Base-by-base conservation (phyloP, 2,888 invertebrate species). In the Liopterus haemorrhoidalis region DNA sequence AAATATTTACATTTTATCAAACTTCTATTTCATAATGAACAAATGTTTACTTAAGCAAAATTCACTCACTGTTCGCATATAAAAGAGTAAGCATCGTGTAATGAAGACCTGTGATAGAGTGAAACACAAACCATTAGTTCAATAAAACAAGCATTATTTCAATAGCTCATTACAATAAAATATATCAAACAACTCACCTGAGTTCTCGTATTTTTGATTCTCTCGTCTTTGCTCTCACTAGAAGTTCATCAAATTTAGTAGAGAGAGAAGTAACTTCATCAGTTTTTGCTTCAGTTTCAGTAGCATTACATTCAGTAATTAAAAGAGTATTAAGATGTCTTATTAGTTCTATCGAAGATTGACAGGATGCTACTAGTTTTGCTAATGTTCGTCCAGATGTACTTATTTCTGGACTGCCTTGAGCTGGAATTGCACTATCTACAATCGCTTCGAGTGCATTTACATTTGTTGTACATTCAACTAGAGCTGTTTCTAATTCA, bases 271-370 rank as follows among this genome's bases (percentile, higher is more conserved):
- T 72, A 8, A 89, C 79, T 65, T 81, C 74, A 51, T 76, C 74
- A 31, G 76, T 69, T 67, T 77, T 75, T 0, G 85, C 82, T 56
- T 81, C 79, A 37, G 79, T 76, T 50, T 76, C 74, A 1, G 73
- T 77, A 14, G 81, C 79, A 43, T 78, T 78, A 61, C 79, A 87
- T 65, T 91, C 89, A 25, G 81, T 81, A 2, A 84, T 66, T 2
- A 92, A 70, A 12, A 88, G 64, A 49, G 78, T 78, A 45, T 84
- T 84, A 31, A 92, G 71, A 71, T 90, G 90, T 61, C 81, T 82
- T 16, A 89, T 79, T 41, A 90, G 67, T 65, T 92, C 92, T 31
- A 89, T 71, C 4, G 83, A 82, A 5, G 88, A 87, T 58, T 85
- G 82, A 51, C 88, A 86, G 54, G 81, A 81, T 35, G 85, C 82